Evolutionary conservation across 1,140 invertebrate genomes (phyloP).

Genomic region (Contarinia nasturtii): DNA sequence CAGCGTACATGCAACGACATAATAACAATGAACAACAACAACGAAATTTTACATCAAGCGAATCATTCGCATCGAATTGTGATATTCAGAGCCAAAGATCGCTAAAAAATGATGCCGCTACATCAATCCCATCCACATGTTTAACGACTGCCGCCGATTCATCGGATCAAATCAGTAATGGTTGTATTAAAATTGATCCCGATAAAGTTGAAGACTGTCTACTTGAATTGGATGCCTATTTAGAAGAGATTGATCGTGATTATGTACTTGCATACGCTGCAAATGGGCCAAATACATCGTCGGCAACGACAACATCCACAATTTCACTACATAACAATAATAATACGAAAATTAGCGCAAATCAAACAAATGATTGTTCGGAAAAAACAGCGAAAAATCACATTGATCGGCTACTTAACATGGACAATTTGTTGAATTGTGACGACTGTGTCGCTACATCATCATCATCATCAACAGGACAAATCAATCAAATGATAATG

Average conservation of each 20-base stretch:
- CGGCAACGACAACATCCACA: neutral
- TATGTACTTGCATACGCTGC: neutral
- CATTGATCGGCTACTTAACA: neutral
- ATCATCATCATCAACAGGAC: too few relatives aligned
- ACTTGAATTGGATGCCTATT: slow-evolving; percentile 20
- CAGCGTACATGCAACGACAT: too few relatives aligned
- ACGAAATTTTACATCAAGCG: too few relatives aligned
- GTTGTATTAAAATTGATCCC: neutral
- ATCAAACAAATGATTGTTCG: neutral
- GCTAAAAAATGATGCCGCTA: too few relatives aligned
- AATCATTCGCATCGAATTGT: too few relatives aligned
- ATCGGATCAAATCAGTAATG: too few relatives aligned
- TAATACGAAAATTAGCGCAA: neutral
- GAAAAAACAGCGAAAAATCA: neutral
- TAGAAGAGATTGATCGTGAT: slow-evolving; percentile 16
- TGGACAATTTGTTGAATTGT: neutral
- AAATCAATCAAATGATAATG: too few relatives aligned
- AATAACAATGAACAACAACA: too few relatives aligned
- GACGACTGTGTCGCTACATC: too few relatives aligned
- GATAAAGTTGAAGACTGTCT: slow-evolving; percentile 16
- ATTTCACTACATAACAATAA: neutral
- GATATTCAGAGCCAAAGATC: too few relatives aligned
- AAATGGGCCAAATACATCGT: neutral
- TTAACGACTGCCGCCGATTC: too few relatives aligned
- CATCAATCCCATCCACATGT: too few relatives aligned